Base-by-base conservation (phyloP, 2,113 vertebrate species). In the Lepus europaeus region DNA sequence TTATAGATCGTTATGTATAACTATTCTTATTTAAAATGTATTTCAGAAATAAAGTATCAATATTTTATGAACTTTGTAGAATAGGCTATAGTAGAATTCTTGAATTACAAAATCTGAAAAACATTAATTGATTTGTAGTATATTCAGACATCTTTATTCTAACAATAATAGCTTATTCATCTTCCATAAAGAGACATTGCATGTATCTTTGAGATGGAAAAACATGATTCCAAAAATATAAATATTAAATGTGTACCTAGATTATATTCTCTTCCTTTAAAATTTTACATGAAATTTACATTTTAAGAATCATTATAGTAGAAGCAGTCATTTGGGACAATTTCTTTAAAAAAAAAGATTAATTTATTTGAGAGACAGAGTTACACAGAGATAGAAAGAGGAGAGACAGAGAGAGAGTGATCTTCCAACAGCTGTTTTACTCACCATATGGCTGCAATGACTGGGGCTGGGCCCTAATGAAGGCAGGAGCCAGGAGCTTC, bases 241-340 rank as follows among this genome's bases (percentile, higher is more conserved):
- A 68, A 19, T 8, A 87, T 31, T 72, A 49, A 68, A 0, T 36
- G 45, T 87, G 2, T 81, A 51, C 9, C 49, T 91, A 92, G 86
- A 76, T 29, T 27, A 5, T 74, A 5, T 79, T 22, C 3, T 16
- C 4, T 93, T 95, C 14, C 74, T 0, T 20, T 77, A 36, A 0
- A 0, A 88, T 53, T 93, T 84, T 66, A 51, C 29, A 31, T 2
- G 92, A 94, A 96, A 93, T 86, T 80, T 73, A 1, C 16, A 70
- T 87, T 93, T 56, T 61, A 9, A 51, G 17, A 69, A 12, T 95
- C 0, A 1, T 45, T 45, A 45, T 45, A 45, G 45, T 45, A 45
- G 45, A 8, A 7, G 6, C 45, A 45, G 45, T 1, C 6, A 45
- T 45, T 45, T 45, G 45, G 45, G 45, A 45, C 45, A 45, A 45